Evolutionary conservation across 1,140 invertebrate genomes (phyloP).

Genomic region (Portunus trituberculatus): DNA sequence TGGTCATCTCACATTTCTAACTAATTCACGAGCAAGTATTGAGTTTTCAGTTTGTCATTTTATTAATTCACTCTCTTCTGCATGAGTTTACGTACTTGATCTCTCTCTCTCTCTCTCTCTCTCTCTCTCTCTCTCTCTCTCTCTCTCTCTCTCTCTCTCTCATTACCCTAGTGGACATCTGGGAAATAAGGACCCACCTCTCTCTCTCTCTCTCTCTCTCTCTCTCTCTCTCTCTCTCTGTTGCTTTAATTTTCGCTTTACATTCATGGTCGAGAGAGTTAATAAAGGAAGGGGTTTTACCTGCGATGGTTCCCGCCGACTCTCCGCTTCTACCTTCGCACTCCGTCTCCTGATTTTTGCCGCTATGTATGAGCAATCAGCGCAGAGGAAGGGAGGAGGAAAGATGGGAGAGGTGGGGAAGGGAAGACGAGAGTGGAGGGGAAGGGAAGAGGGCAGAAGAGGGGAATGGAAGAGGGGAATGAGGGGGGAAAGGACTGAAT

Average conservation of each 20-base stretch:
- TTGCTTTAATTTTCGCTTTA: slow-evolving; percentile 24
- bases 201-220: slow-evolving; percentile 7
- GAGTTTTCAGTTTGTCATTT: too few species aligned
- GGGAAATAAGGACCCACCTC: background rate
- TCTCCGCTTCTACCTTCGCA: background rate
- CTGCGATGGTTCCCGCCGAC: background rate
- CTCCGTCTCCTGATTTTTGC: background rate
- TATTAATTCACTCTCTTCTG: too few species aligned
- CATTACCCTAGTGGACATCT: background rate
- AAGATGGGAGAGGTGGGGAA: background rate
- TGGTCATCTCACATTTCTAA: too few species aligned
- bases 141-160: slow-evolving; percentile 20
- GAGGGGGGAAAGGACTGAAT: background rate
- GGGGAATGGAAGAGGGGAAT: background rate
- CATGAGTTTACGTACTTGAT: too few species aligned
- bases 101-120: too few species aligned
- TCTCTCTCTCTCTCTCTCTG: background rate
- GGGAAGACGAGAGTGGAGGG: background rate
- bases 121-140: background rate
- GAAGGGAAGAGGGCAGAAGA: too few species aligned
- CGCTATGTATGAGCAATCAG: background rate
- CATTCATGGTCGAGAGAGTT: background rate
- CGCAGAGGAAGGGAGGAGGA: background rate
- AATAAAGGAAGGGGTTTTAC: background rate
- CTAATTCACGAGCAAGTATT: too few species aligned